A percentile compares a stretch with the other conserved stretches of the same genome.
These are phyloP conservation scores for Protobothrops mucrosquamatus DNA, from an alignment of 2,113 vertebrate genomes.

Conservation along the genomic window DNA sequence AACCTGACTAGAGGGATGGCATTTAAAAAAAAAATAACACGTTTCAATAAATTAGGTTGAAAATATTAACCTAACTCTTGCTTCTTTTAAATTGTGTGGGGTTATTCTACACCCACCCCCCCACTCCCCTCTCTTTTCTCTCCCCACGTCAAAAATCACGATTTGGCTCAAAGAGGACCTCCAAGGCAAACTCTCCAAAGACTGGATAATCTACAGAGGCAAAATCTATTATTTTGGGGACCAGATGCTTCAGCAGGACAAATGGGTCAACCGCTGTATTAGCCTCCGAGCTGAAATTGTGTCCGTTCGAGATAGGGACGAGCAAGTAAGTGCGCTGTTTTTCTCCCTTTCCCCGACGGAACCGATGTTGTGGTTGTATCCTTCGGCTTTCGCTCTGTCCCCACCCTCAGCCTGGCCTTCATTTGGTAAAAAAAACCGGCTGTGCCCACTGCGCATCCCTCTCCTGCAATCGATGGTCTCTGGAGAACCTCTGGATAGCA, in stretches of 20 bases:
- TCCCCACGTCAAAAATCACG: background rate
- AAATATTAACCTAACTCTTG: background rate
- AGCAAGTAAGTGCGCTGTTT: background rate
- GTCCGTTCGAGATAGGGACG: accelerated
- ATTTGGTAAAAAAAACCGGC: too few species aligned
- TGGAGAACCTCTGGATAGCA: too few species aligned
- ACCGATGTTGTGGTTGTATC: background rate
- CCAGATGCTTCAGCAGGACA: background rate
- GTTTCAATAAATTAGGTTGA: background rate
- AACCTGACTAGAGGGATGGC: too few species aligned
- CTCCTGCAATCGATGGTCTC: too few species aligned
- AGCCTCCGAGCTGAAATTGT: background rate
- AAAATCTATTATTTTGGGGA: background rate
- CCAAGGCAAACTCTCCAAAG: background rate
- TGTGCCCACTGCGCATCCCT: too few species aligned
- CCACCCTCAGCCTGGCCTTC: too few species aligned
- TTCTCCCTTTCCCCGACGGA: background rate
- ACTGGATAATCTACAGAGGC: background rate
- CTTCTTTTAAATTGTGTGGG: background rate
- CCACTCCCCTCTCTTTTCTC: background rate
- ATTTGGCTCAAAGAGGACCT: background rate
- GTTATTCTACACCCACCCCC: too few species aligned
- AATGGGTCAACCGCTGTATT: background rate
- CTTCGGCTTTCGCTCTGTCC: background rate
- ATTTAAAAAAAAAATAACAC: background rate